Conservation (phyloP, 64 coral and sea anemone species). For the Catalaphyllia jardinei region DNA sequence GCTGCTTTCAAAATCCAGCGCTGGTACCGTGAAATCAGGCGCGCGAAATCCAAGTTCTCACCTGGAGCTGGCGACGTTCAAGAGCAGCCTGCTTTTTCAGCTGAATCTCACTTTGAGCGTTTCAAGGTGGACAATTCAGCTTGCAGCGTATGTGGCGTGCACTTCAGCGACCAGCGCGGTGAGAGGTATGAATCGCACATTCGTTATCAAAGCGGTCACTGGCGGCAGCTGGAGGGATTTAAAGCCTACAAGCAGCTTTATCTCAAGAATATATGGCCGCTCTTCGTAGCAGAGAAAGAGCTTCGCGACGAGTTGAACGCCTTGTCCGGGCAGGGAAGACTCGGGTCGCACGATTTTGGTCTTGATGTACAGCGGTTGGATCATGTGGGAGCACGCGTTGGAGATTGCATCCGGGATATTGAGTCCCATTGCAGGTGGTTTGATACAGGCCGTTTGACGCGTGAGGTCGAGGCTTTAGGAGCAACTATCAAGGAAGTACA, state of each 20-base stretch:
- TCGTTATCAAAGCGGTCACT: constrained; percentile 10
- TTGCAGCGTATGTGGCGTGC: constrained; percentile 49
- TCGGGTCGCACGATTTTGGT: constrained; percentile 53
- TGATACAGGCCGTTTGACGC: constrained; percentile 17
- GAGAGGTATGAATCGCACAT: constrained; percentile 44
- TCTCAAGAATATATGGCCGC: constrained; percentile 43
- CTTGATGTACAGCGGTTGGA: constrained; percentile 61
- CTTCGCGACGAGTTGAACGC: constrained; percentile 29
- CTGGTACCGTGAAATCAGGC: constrained; percentile 34
- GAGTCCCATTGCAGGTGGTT: constrained; percentile 54
- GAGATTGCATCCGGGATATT: constrained; percentile 42
- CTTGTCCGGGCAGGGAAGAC: constrained; percentile 11
- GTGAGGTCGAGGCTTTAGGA: constrained; percentile 34
- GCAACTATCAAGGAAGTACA: constrained; percentile 28
- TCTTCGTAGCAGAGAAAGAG: constrained; percentile 24
- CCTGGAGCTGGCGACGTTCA: not conserved
- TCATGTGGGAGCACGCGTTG: constrained; percentile 36
- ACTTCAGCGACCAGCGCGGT: constrained; percentile 9
- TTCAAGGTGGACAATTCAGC: constrained; percentile 65
- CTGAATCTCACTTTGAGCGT: constrained; percentile 35
- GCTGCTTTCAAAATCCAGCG: constrained; percentile 61
- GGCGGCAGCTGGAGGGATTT: constrained; percentile 22
- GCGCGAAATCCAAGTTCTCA: not conserved
- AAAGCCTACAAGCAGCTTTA: constrained; percentile 22
- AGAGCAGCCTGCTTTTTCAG: constrained; percentile 5